These are phyloP conservation scores for Bambusicola thoracicus DNA, from an alignment of 2,113 vertebrate genomes.

Conservation along the genomic window DNA sequence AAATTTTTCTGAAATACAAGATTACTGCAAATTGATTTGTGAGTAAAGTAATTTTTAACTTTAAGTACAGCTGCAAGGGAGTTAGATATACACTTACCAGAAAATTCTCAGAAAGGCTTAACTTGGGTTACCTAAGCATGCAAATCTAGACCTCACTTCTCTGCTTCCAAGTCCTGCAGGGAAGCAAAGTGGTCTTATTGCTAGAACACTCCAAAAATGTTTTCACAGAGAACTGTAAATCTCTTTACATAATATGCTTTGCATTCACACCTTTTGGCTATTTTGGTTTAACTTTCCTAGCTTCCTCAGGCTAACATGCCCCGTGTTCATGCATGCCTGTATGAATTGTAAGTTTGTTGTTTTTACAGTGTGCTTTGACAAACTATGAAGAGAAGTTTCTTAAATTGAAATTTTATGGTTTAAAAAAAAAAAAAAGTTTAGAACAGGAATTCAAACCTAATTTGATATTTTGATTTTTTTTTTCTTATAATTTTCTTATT, in stretches of 20 bases:
- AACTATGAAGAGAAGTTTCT: not conserved
- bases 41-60: not conserved
- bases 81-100: not conserved
- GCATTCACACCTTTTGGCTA: slow-evolving; percentile 44
- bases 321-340: not conserved
- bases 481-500: not conserved
- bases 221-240: not conserved
- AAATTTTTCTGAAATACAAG: not conserved
- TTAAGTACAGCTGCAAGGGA: not conserved
- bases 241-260: slow-evolving; percentile 24
- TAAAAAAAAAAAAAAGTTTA: not conserved
- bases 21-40: not conserved
- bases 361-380: slow-evolving; percentile 15
- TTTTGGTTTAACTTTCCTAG: slow-evolving; percentile 47
- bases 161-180: not conserved
- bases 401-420: too few relatives aligned
- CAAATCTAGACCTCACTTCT: not conserved
- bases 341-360: not conserved
- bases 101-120: not conserved
- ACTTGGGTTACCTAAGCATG: not conserved
- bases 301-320: slow-evolving; percentile 3
- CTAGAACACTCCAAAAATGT: not conserved
- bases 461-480: not conserved
- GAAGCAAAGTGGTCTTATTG: not conserved
- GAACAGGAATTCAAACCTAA: not conserved